Base-by-base conservation (phyloP, 1,140 invertebrate genomes). In the Leptonema lineaticorne region DNA sequence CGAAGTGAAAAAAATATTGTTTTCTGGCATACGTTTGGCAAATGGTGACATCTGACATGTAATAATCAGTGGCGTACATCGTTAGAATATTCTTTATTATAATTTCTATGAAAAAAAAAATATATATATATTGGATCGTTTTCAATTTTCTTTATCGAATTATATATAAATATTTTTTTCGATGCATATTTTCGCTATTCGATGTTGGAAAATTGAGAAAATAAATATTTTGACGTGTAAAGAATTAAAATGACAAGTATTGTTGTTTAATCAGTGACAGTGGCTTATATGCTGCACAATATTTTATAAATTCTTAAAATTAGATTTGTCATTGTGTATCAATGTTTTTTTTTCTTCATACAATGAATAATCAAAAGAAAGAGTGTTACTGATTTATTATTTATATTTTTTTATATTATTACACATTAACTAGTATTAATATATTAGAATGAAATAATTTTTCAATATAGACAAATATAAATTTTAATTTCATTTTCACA, bases 21-120 rank as follows among this genome's bases (percentile, higher is more conserved):
- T 26, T 24, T 53, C 27, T 53, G 50, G 20, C 50, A 26, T 26
- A 26, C 27, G 50, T 26, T 24, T 22, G 24, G 27, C 20, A 24
- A 24, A 26, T 26, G 50, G 24, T 53, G 50, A 53, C 50, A 24
- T 26, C 22, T 53, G 50, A 26, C 50, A 26, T 53, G 50, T 41
- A 41, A n/a, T n/a, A n/a, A 41, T 41, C 37, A 41, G 9, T 16
- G 37, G 37, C 20, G 24, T 26, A 26, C 24, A 53, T 53, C 20
- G 27, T 53, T 53, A 53, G 11, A 53, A 26, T 53, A 22, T 53
- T 53, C 27, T 53, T 53, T 53, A 14, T 26, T 26, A 22, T 20
- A 22, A 7, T 20, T 22, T 22, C 8, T 20, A 48, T 48, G 46
- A n/a, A 48, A 8, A 20, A 20, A 48, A n/a, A 4, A 20, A 48